Percentiles rank a stretch among this genome's conserved stretches.
Conservation (phyloP, 2,888 invertebrate species). For the Platycheirus rosarum region DNA sequence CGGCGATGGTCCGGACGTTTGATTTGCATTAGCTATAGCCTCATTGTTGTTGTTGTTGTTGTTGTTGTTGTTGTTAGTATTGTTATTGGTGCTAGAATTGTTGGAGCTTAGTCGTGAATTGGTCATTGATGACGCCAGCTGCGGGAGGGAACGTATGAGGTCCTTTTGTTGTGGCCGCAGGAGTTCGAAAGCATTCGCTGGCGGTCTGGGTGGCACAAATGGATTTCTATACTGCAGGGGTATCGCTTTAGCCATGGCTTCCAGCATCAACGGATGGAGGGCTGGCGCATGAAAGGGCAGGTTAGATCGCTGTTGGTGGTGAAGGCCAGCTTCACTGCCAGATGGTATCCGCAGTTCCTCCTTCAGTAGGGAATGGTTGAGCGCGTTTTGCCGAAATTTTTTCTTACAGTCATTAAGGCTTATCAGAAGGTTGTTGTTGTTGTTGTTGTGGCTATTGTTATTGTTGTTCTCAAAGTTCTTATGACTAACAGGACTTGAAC, state of each 20-base stretch:
- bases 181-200: constrained; percentile 86
- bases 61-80: constrained; percentile 60
- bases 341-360: constrained; percentile 72
- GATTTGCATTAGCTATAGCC: constrained; percentile 75
- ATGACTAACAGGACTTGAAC: constrained; percentile 83
- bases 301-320: constrained; percentile 75
- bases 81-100: constrained; percentile 68
- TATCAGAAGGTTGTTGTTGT: constrained; percentile 75
- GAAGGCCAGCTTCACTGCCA: constrained; percentile 59
- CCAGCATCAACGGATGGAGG: constrained; percentile 88
- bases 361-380: constrained; percentile 67
- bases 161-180: constrained; percentile 82
- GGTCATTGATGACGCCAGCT: constrained; percentile 66
- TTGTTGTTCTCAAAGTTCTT: constrained; percentile 75
- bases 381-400: constrained; percentile 67
- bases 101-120: constrained; percentile 58
- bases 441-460: constrained; percentile 76
- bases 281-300: constrained; percentile 82
- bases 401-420: constrained; percentile 71
- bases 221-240: constrained; percentile 85
- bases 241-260: constrained; percentile 87
- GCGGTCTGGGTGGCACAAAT: constrained; percentile 83
- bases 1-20: constrained; percentile 83
- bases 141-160: constrained; percentile 68
- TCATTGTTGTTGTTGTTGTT: constrained; percentile 75